Base-by-base conservation (phyloP, 2,113 vertebrate genomes). In the Rhynchomys soricoides region DNA sequence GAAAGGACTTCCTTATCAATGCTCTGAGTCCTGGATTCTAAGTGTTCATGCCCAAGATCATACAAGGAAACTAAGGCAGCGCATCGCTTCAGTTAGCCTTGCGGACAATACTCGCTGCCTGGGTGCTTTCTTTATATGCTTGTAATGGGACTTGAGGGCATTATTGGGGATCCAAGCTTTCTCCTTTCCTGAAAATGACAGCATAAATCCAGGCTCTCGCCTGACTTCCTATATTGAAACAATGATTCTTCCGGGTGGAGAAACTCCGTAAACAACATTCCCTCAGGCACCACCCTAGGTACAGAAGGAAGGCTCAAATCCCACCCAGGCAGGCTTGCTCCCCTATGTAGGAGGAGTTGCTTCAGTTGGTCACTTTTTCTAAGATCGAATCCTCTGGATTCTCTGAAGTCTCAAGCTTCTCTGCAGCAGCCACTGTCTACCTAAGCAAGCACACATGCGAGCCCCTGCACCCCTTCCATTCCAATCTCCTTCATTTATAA, bases 191-290 rank as follows among this genome's bases (percentile, higher is more conserved):
- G 70, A 66, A 81, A 83, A 86, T 24, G 9, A 22, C 15, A 43
- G 59, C 1, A 55, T 77, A 73, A 83, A 81, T 45, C 45, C 37
- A 90, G 79, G 92, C 86, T 88, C 64, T 82, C n/a, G 19, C 57
- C 62, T 90, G 88, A 93, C 70, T 86, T 96, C 91, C 94, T 73
- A 86, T 34, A 79, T 16, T 43, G 57, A 89, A 92, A 66, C n/a
- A 62, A 48, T 8, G 48, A 66, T 68, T 88, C 73, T 77, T 87
- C 55, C 4, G 16, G 15, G 3, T 31, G 4, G 40, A 92, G 66
- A 59, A 50, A 17, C 70, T 45, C 43, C 40, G 43, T 68, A 73
- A 95, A 95, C 29, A 95, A 91, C n/a, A 66, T 7, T 29, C 34
- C 29, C 48, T 73, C 64, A 11, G 11, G 31, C 12, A 78, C 45